Evolutionary conservation across 2,113 vertebrate species (phyloP), one percentile per base, ranked within the genome.

Genomic region (Stictonetta naevosa): DNA sequence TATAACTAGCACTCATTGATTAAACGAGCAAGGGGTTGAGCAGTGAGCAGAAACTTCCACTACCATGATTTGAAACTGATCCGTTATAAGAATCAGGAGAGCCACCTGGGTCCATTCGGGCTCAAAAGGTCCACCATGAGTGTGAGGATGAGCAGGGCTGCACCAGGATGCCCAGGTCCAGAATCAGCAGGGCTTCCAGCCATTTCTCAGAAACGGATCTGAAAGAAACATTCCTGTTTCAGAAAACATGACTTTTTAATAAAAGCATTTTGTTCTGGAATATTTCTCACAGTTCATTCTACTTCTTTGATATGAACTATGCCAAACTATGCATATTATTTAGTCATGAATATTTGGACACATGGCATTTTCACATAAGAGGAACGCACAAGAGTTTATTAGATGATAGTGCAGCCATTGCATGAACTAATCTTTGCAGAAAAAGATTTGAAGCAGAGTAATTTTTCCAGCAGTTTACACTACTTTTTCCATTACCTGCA

Each of bases 401-500:
- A 78, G 80, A 48, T 68, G 62, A 64, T 18, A 78, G 52, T 77
- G 36, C 8, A 91, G 40, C 56, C 38, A 28, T 23, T 78, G 23
- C 64, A 64, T 25, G 40, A 75, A 81, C 64, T 89, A 86, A 86
- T 78, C 88, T 64, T 89, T 67, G 17, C 66, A 72, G 18, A 72
- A 88, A 64, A 56, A 53, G 50, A 38, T 53, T 21, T 31, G 34
- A 72, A 85, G 59, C 20, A 53, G 52, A 81, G 25, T 75, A 83
- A 72, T 2, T 78, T 86, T 90, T 74, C 26, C 58, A 91, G 75
- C 46, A 29, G 17, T 81, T 86, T 71, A 52, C 0, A 2, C 26
- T 82, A 92, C 48, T 72, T 16, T 34, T 95, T 64, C 77, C 46
- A 72, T 75, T 95, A 74, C 34, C 44, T 71, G 60, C 38, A 31